phyloP scores from a whole-genome alignment of 2,888 invertebrate genomes.

The Tenthredo livida region DNA sequence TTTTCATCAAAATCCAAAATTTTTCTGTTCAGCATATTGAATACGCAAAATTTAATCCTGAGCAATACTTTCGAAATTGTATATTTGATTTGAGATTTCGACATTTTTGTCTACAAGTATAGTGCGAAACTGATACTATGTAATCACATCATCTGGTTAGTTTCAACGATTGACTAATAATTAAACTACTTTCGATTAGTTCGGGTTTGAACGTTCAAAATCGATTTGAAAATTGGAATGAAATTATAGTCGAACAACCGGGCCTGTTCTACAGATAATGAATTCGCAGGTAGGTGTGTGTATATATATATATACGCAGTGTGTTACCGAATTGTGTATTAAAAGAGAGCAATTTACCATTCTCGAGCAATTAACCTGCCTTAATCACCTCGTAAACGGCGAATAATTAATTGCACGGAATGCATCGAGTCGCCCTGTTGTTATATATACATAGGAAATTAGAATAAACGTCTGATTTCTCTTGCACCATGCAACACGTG shows the following conservation, averaged over 20 bases:
- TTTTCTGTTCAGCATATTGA: too few relatives aligned
- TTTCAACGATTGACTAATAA: background rate
- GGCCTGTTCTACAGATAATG: background rate
- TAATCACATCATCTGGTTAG: background rate
- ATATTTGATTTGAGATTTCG: too few relatives aligned
- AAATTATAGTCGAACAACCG: background rate
- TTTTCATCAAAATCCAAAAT: too few relatives aligned
- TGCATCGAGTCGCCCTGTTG: background rate
- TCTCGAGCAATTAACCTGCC: constrained; percentile 36
- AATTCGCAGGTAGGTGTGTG: background rate
- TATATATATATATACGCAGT: background rate
- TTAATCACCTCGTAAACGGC: constrained; percentile 37
- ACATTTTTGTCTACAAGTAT: too few relatives aligned
- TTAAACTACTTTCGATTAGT: too few relatives aligned
- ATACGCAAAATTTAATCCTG: too few relatives aligned
- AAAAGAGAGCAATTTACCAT: constrained; percentile 42
- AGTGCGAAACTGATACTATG: background rate
- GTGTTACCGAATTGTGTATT: constrained; percentile 11
- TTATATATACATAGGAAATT: constrained; percentile 11
- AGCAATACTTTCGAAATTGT: too few relatives aligned
- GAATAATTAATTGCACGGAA: constrained; percentile 36
- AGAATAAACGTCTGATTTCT: background rate
- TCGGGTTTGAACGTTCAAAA: background rate
- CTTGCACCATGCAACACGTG: background rate
- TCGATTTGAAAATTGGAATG: constrained; percentile 5